These are phyloP conservation scores for Prosopocoilus inquinatus DNA, from an alignment of 2,888 invertebrate species.

Conservation along the genomic window DNA sequence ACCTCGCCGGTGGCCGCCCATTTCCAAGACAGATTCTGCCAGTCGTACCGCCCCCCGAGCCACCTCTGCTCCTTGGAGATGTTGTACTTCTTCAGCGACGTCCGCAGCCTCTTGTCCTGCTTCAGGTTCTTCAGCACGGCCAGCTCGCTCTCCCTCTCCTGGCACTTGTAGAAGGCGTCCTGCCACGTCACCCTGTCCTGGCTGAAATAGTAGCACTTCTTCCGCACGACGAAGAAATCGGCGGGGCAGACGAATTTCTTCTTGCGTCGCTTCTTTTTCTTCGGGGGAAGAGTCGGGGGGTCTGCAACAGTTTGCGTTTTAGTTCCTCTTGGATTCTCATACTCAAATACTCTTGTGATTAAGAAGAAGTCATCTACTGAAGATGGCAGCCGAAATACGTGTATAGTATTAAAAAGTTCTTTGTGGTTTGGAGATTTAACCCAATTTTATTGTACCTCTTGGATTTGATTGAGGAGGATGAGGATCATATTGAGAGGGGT, in stretches of 20 bases:
- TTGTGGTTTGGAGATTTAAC: too few relatives aligned
- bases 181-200: conserved; percentile 62
- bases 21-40: conserved; percentile 12
- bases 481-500: too few relatives aligned
- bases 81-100: neutral
- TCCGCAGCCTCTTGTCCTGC: conserved; percentile 8
- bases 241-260: conserved; percentile 49
- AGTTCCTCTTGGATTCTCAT: too few relatives aligned
- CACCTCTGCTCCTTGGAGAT: conserved; percentile 13
- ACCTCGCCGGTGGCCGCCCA: conserved; percentile 15
- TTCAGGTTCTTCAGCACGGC: conserved; percentile 23
- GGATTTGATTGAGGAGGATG: too few relatives aligned
- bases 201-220: conserved; percentile 68
- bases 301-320: too few relatives aligned
- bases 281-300: neutral
- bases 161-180: conserved; percentile 64
- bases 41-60: conserved; percentile 15
- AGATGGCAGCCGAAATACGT: too few relatives aligned
- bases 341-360: too few relatives aligned
- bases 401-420: too few relatives aligned
- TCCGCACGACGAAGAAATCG: conserved; percentile 62
- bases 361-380: too few relatives aligned
- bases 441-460: too few relatives aligned
- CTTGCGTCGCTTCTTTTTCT: conserved; percentile 4
- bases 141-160: conserved; percentile 40